Evolutionary conservation across 2,888 invertebrate species (phyloP), one percentile per base, ranked within the genome.

Genomic region (Ennomos quercinarius): DNA sequence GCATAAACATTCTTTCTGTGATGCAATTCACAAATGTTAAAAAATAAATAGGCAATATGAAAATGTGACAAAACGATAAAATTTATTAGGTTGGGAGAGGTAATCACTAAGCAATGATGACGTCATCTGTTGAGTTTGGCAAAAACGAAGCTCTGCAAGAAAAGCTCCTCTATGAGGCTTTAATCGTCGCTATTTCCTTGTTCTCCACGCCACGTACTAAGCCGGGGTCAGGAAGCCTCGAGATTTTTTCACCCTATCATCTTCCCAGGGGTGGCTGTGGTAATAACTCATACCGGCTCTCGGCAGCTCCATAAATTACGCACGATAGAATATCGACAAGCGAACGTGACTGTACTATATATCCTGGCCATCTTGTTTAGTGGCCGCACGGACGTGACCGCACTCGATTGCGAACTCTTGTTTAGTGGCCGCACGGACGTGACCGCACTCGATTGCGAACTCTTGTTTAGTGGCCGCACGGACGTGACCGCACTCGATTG

Each of bases 241-340:
- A 52, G 57, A 27, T 27, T 57, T 57, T 57, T 52, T 49, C n/a
- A 44, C 57, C 57, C 55, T 42, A 45, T 42, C 51, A 47, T 41
- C 11, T 51, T 48, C 52, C 48, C 11, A 12, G 49, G 53, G 51
- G 34, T n/a, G 13, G 10, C n/a, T 27, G 37, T 12, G 4, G 50
- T 11, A 38, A 55, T 60, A 55, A 55, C 38, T 60, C 60, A 60
- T 54, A 39, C 8, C 50, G 46, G 46, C 43, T 50, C 54, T 54
- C 59, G 49, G 27, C 44, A 49, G 53, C 53, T 59, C 9, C 59
- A 59, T 60, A 55, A 42, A 60, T 60, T 45, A 58, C 57, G 45
- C 39, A 37, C 52, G 61, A 67, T 61, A 61, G 66, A 68, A 66
- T 64, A 68, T 61, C 55, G 58, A 50, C 60, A 53, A 54, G 49